These are phyloP conservation scores for Borostomias antarcticus DNA, from an alignment of 2,797 vertebrate genomes.

Conservation along the genomic window DNA sequence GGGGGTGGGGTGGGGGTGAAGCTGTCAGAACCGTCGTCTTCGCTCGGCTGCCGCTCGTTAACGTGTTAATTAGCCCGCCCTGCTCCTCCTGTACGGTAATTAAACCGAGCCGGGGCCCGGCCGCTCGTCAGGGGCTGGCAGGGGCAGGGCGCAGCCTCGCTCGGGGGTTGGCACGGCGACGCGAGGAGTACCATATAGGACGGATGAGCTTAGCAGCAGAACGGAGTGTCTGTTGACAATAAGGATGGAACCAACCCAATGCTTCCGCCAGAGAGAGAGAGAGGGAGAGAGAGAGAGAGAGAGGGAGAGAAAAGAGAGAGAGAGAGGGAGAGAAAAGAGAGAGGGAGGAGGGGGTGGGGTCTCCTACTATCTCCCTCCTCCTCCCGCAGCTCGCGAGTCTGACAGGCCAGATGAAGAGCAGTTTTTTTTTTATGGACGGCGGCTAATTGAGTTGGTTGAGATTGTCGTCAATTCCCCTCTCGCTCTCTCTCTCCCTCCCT, in stretches of 20 bases:
- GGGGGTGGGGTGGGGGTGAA: constrained; percentile 47
- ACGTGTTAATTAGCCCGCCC: constrained; percentile 72
- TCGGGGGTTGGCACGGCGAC: constrained; percentile 23
- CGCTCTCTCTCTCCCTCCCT: too few species aligned
- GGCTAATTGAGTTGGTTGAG: constrained; percentile 75
- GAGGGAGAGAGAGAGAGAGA: constrained; percentile 14
- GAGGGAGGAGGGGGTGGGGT: constrained; percentile 21
- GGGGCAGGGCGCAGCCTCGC: constrained; percentile 43
- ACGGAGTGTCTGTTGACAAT: too few species aligned
- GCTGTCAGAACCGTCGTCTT: constrained; percentile 60
- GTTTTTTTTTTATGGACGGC: constrained; percentile 75
- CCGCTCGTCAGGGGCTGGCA: constrained; percentile 53
- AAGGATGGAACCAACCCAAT: too few species aligned
- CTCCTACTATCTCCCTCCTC: constrained; percentile 26
- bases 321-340: neutral
- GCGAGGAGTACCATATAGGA: neutral
- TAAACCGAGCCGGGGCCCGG: constrained; percentile 56
- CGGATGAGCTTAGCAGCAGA: too few species aligned
- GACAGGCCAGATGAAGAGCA: constrained; percentile 69
- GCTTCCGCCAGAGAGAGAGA: constrained; percentile 2
- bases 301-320: neutral
- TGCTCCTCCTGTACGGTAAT: constrained; percentile 70
- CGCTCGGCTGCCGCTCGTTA: constrained; percentile 66
- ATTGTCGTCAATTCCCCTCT: constrained; percentile 57
- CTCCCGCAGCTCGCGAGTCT: constrained; percentile 41